Evolutionary conservation across 2,113 vertebrate species (phyloP), one percentile per base, ranked within the genome.

Genomic region (Paedocypris sp.): DNA sequence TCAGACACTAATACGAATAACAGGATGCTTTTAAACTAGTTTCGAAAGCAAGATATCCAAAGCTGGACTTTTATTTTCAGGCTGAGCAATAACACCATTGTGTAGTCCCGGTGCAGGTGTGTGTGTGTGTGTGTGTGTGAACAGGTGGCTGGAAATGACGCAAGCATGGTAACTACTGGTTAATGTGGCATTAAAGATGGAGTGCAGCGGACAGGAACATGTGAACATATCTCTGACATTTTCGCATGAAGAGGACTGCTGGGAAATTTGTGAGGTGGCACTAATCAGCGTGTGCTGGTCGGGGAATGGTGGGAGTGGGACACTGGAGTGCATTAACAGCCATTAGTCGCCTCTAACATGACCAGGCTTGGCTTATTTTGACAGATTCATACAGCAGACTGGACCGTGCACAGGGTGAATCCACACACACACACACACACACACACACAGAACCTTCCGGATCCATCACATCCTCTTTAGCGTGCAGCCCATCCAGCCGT

Each of bases 281-380:
- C 47, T 70, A 68, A 68, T 70, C 62, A 70, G 63, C 46, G 66
- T 73, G 61, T 65, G 16, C 32, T 43, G 42, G 39, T 43, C 47
- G 42, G 66, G 43, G 53, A 58, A 29, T 49, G 46, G 59, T 22
- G 48, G 48, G 58, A 47, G 54, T n/a, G 47, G 62, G 64, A 45
- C 65, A 59, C 61, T 22, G 35, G 35, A 71, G 72, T 67, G 69
- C 63, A 64, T 75, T 67, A 72, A 64, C 66, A 64, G 35, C 66
- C 61, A 69, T 75, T 67, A 72, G 58, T 61, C 53, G 54, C 51
- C 23, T 57, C 47, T 59, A 68, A 67, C 61, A 62, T 51, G 49
- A 51, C 31, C 64, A 63, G 19, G 38, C 60, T 71, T 45, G n/a
- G 39, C 60, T 72, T 69, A 69, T 57, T 66, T 60, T 70, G 54